Conservation (phyloP, 2,797 vertebrate species). For the Hypotaenidia philippensis region DNA sequence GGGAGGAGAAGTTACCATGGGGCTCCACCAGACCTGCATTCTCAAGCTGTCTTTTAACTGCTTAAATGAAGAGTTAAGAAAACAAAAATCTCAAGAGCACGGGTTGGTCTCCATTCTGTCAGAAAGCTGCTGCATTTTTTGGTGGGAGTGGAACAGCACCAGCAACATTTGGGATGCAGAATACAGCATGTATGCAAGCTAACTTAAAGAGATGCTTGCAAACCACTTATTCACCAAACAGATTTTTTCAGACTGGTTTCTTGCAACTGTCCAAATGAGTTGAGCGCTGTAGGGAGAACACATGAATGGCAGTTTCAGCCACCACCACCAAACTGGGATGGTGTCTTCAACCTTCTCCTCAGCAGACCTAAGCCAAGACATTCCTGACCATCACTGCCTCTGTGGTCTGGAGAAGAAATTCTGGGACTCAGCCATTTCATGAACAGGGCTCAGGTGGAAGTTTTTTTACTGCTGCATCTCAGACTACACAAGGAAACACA, state of each 20-base stretch:
- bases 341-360: neutral
- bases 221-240: neutral
- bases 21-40: neutral
- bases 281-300: neutral
- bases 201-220: neutral
- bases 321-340: neutral
- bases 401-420: neutral
- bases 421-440: accelerated
- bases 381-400: neutral
- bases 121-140: neutral
- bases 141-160: neutral
- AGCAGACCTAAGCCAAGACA: neutral
- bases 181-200: neutral
- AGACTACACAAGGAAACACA: neutral
- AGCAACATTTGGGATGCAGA: neutral
- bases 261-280: neutral
- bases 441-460: neutral
- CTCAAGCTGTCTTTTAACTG: neutral
- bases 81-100: neutral
- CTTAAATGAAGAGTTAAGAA: neutral
- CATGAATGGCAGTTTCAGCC: neutral
- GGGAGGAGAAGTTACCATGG: neutral
- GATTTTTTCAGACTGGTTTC: neutral
- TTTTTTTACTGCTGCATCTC: neutral
- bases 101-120: neutral